phyloP scores from a whole-genome alignment of 2,797 vertebrate species.

The Babyrousa celebensis region DNA sequence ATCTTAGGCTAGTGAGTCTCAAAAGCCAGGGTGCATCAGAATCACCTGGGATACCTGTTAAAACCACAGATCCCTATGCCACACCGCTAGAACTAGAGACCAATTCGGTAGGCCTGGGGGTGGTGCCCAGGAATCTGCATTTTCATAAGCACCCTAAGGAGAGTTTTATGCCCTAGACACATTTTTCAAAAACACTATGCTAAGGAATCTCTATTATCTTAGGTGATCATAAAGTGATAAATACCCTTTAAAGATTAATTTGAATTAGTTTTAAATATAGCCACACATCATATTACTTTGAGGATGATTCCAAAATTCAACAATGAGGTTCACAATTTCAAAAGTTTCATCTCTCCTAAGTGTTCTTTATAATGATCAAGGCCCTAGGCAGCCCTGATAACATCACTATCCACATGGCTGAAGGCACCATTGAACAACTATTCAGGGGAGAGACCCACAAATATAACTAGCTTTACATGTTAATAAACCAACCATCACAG shows the following conservation, averaged over 20 bases:
- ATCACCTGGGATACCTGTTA: constrained; percentile 13
- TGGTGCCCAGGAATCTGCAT: neutral
- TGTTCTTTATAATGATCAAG: constrained; percentile 47
- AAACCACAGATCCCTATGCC: neutral
- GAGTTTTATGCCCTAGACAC: neutral
- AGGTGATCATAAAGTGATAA: constrained; percentile 61
- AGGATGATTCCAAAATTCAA: constrained; percentile 63
- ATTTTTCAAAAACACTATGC: constrained; percentile 31
- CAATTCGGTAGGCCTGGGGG: neutral
- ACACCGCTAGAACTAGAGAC: neutral
- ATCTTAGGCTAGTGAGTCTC: neutral
- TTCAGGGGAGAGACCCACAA: constrained; percentile 40
- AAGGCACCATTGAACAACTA: neutral
- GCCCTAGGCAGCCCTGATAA: constrained; percentile 16
- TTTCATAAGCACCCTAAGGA: constrained; percentile 26
- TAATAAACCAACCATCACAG: constrained; percentile 82
- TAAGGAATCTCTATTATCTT: constrained; percentile 40
- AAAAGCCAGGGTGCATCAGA: constrained; percentile 12
- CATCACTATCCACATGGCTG: constrained; percentile 39
- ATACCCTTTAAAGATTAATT: constrained; percentile 29
- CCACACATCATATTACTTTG: constrained; percentile 32
- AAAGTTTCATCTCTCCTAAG: constrained; percentile 37
- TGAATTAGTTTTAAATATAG: constrained; percentile 55
- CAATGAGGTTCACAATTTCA: constrained; percentile 64
- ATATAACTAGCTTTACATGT: constrained; percentile 76